These are phyloP conservation scores for Amiota communis DNA, from an alignment of 2,888 invertebrate genomes.

Conservation along the genomic window DNA sequence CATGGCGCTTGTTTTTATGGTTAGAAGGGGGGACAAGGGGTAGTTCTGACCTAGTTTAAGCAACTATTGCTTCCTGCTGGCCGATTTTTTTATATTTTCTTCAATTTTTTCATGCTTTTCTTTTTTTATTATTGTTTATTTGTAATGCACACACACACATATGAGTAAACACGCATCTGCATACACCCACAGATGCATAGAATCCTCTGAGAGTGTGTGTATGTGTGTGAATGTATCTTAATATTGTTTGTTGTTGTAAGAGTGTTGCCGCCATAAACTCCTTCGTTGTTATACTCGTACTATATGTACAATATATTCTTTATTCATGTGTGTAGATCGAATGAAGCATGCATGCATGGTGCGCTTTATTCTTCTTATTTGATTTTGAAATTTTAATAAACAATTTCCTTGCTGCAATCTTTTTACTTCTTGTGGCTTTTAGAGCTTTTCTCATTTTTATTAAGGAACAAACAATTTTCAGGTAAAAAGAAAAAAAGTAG, in stretches of 20 bases:
- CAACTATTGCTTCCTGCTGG: slow-evolving; percentile 28
- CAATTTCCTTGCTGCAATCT: neutral
- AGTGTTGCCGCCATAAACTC: neutral
- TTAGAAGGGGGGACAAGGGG: neutral
- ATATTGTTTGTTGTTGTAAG: slow-evolving; percentile 29
- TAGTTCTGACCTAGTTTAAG: slow-evolving; percentile 56
- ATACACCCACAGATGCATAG: neutral
- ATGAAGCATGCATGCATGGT: neutral
- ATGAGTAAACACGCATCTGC: neutral
- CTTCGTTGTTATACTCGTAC: slow-evolving; percentile 19
- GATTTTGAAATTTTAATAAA: slow-evolving; percentile 47
- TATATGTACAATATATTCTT: no score
- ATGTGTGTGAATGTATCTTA: neutral
- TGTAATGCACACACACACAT: slow-evolving; percentile 15
- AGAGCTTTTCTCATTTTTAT: neutral
- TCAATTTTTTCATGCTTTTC: slow-evolving; percentile 1
- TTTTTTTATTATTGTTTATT: slow-evolving; percentile 16
- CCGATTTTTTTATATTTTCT: slow-evolving; percentile 22
- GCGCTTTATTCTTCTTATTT: slow-evolving; percentile 33
- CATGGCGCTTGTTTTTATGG: neutral
- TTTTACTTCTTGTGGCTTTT: neutral
- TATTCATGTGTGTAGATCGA: no score
- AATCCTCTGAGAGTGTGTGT: neutral
- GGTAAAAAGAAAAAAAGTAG: neutral
- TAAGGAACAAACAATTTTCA: neutral